Evolutionary conservation across 2,888 invertebrate genomes (phyloP).

Genomic region (Diloba caeruleocephala): DNA sequence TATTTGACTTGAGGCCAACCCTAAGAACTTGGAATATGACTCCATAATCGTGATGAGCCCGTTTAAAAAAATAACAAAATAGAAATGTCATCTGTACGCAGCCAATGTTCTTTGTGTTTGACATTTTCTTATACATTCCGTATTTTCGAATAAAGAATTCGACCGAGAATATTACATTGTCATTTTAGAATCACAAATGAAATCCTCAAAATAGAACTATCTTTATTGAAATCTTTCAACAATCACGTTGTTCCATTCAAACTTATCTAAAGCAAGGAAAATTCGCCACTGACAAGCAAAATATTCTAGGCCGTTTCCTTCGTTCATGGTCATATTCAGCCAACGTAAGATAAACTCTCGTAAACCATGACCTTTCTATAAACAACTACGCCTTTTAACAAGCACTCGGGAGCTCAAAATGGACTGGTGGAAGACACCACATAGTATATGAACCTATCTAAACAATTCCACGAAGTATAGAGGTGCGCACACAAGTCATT

Average conservation of each 20-base stretch:
- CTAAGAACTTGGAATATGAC: too few species aligned
- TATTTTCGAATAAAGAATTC: not conserved
- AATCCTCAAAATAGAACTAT: not conserved
- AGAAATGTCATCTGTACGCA: too few species aligned
- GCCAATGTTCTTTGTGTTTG: too few species aligned
- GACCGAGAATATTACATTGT: not conserved
- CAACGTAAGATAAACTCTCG: slow-evolving; percentile 52
- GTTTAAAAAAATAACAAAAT: too few species aligned
- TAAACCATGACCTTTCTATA: slow-evolving; percentile 14
- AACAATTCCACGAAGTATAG: slow-evolving; percentile 73
- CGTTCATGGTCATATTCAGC: slow-evolving; percentile 66
- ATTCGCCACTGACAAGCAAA: slow-evolving; percentile 64
- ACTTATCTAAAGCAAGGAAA: slow-evolving; percentile 64
- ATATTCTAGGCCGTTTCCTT: slow-evolving; percentile 76
- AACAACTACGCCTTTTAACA: not conserved
- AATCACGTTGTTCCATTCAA: slow-evolving; percentile 39
- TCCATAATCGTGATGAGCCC: too few species aligned
- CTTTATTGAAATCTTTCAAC: slow-evolving; percentile 9
- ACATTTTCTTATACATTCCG: too few species aligned
- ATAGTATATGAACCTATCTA: slow-evolving; percentile 73
- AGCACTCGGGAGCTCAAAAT: slow-evolving; percentile 53
- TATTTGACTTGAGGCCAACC: too few species aligned
- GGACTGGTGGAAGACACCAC: slow-evolving; percentile 58
- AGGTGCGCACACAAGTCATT: slow-evolving; percentile 74
- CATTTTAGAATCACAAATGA: not conserved